These are phyloP conservation scores for Tragelaphus strepsiceros DNA, from an alignment of 2,113 vertebrate species.

Conservation along the genomic window DNA sequence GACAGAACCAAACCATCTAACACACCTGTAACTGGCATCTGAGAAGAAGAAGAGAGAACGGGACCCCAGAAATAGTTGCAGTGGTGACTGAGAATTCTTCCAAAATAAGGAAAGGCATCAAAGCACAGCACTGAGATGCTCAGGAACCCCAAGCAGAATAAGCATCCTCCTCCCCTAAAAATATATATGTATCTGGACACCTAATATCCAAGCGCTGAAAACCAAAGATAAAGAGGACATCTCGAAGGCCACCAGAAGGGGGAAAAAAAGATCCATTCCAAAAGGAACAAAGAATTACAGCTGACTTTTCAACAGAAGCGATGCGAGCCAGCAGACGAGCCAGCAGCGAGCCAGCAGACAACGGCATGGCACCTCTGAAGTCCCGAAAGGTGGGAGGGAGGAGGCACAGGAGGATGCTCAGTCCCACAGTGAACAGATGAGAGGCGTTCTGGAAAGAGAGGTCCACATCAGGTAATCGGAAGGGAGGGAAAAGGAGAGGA, in stretches of 20 bases:
- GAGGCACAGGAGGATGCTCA: neutral
- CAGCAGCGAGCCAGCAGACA: neutral
- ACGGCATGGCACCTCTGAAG: neutral
- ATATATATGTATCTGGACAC: neutral
- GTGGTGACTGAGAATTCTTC: neutral
- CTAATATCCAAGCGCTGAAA: neutral
- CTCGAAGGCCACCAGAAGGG: neutral
- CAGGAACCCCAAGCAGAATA: neutral
- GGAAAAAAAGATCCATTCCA: neutral
- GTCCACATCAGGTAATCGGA: neutral
- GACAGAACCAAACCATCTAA: too few species aligned
- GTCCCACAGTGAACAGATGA: too few species aligned
- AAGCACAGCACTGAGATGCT: neutral
- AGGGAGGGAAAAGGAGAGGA: too few species aligned
- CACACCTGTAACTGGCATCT: accelerated
- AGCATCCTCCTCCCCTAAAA: neutral
- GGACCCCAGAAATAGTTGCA: neutral
- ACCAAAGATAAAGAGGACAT: neutral
- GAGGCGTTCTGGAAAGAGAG: neutral
- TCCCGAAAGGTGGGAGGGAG: neutral
- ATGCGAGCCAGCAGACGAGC: neutral
- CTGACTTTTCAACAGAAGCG: neutral
- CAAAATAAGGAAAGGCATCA: neutral
- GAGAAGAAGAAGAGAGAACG: neutral
- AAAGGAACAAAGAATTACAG: neutral